A percentile compares a stretch with the other conserved stretches of the same genome.
Conservation (phyloP, 2,888 invertebrate species). For the Timema podura region DNA sequence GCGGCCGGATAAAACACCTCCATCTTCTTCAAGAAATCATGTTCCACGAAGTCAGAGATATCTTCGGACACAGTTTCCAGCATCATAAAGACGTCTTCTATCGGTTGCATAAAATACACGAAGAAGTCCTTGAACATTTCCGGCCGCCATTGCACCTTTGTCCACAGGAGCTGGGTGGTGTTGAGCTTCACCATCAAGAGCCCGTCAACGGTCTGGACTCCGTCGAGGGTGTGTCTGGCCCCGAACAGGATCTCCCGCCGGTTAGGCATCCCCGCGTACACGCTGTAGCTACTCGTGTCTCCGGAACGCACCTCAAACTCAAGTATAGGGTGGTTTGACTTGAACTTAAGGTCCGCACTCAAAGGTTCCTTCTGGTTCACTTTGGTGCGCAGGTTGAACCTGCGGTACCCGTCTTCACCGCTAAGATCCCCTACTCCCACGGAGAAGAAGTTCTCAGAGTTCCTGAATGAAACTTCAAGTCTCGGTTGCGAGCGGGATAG, state of each 20-base stretch:
- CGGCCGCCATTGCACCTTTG: constrained; percentile 37
- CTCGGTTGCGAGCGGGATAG: background rate
- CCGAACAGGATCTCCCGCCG: constrained; percentile 36
- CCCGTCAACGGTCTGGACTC: constrained; percentile 35
- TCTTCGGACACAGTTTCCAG: constrained; percentile 24
- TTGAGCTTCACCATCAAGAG: constrained; percentile 37
- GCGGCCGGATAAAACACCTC: constrained; percentile 22
- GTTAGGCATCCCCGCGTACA: constrained; percentile 38
- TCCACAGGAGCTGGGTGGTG: constrained; percentile 37
- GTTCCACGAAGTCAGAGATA: constrained; percentile 26
- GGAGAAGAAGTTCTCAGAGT: background rate
- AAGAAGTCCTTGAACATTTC: constrained; percentile 34
- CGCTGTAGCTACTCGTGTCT: constrained; percentile 28
- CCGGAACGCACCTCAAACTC: constrained; percentile 31
- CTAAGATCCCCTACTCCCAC: background rate
- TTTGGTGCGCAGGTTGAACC: background rate
- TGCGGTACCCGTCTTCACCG: background rate
- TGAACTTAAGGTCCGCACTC: constrained; percentile 28
- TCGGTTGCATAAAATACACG: constrained; percentile 26
- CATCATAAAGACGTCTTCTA: constrained; percentile 27
- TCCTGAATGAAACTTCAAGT: background rate
- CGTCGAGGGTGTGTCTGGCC: constrained; percentile 35
- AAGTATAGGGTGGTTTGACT: constrained; percentile 28
- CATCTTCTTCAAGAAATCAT: constrained; percentile 30
- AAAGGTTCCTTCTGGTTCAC: constrained; percentile 34